Conservation (phyloP, 2,888 invertebrate species). For the Amblyjoppa proteus region DNA sequence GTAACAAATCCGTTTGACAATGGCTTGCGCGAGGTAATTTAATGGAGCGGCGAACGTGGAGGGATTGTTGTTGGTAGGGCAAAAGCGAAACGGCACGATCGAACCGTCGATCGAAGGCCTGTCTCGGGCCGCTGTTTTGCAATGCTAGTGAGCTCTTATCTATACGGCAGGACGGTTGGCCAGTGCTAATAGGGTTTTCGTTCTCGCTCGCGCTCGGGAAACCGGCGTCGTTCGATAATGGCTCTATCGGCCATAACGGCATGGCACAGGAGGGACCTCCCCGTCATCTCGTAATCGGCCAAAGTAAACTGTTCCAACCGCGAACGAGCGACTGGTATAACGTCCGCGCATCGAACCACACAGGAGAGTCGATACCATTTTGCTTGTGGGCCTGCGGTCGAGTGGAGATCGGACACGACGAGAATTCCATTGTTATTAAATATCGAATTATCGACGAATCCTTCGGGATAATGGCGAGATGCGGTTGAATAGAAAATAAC, state of each 20-base stretch:
- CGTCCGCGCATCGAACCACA: slow-evolving; percentile 30
- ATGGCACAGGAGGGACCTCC: slow-evolving; percentile 29
- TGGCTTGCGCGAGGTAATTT: slow-evolving; percentile 28
- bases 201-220: slow-evolving; percentile 49
- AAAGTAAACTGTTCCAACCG: slow-evolving; percentile 43
- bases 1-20: slow-evolving; percentile 26
- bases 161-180: slow-evolving; percentile 49
- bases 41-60: slow-evolving; percentile 24
- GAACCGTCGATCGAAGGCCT: slow-evolving; percentile 35
- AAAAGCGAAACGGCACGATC: slow-evolving; percentile 42
- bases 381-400: slow-evolving; percentile 1
- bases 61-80: slow-evolving; percentile 25
- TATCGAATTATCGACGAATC: slow-evolving; percentile 2
- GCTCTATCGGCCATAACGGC: slow-evolving; percentile 70
- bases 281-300: slow-evolving; percentile 52
- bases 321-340: slow-evolving; percentile 22
- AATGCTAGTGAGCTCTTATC: slow-evolving; percentile 74
- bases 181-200: slow-evolving; percentile 67
- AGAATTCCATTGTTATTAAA: slow-evolving; percentile 1
- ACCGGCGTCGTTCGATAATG: slow-evolving; percentile 71
- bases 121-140: slow-evolving; percentile 70
- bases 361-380: slow-evolving; percentile 36
- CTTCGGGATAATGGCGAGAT: not conserved
- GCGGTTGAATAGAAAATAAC: not conserved
- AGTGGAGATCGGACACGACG: slow-evolving; percentile 11